A percentile compares a stretch with the other conserved stretches of the same genome.
Conservation (phyloP, 2,888 invertebrate species). For the Melanostoma mellinum region DNA sequence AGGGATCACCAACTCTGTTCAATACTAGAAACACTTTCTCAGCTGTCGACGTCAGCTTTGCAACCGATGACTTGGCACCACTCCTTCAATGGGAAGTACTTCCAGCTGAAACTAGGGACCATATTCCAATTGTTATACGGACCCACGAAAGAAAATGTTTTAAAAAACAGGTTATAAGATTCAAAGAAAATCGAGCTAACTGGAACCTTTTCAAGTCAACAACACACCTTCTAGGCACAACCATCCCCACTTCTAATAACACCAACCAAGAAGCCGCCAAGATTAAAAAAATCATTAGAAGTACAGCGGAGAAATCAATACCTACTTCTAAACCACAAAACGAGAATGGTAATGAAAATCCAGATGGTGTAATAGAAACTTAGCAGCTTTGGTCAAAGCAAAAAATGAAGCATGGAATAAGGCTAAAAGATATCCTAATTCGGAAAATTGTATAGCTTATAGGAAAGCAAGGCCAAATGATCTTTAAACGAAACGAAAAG, state of each 20-base stretch:
- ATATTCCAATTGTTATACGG: conserved; percentile 20
- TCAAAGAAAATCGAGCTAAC: conserved; percentile 13
- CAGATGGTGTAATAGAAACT: conserved; percentile 6
- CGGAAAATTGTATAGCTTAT: conserved; percentile 1
- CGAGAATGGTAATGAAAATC: background rate
- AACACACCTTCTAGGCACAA: background rate
- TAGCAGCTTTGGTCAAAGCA: conserved; percentile 13
- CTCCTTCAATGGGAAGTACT: conserved; percentile 19
- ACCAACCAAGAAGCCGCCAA: conserved; percentile 36
- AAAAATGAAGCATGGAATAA: conserved; percentile 21
- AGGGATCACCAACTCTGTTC: conserved; percentile 17
- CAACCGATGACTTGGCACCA: conserved; percentile 2
- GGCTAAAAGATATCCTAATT: background rate
- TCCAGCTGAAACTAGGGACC: conserved; percentile 7
- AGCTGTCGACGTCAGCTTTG: conserved; percentile 7
- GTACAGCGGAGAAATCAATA: conserved; percentile 19
- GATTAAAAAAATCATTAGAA: conserved; percentile 29
- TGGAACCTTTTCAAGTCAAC: conserved; percentile 9
- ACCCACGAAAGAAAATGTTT: background rate
- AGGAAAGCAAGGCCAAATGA: conserved; percentile 12
- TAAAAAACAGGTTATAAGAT: background rate
- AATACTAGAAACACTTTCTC: conserved; percentile 27
- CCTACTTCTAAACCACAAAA: background rate
- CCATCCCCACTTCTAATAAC: background rate
- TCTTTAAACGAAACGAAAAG: no score